Conservation (phyloP, 2,113 vertebrate species). For the Brachionichthys hirsutus region DNA sequence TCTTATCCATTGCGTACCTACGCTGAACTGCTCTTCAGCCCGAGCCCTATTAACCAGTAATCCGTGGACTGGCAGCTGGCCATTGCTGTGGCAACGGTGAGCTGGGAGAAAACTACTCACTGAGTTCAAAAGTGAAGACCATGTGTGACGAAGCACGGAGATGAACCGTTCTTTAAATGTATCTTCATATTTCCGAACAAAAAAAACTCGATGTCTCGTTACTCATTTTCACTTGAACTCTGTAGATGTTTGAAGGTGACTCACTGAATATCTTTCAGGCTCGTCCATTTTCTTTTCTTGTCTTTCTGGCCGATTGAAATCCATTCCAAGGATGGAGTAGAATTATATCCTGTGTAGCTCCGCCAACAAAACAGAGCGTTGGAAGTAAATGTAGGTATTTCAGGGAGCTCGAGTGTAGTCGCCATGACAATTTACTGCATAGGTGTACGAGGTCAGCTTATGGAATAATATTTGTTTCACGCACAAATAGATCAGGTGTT, state of each 20-base stretch:
- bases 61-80: conserved; percentile 77
- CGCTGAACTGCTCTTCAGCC: conserved; percentile 76
- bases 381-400: conserved; percentile 17
- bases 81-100: conserved; percentile 80
- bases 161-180: conserved; percentile 49
- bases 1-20: conserved; percentile 72
- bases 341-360: conserved; percentile 39
- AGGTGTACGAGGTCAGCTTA: neutral
- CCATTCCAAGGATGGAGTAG: conserved; percentile 41
- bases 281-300: conserved; percentile 13
- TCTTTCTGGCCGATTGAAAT: conserved; percentile 19
- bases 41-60: conserved; percentile 79
- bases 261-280: conserved; percentile 22
- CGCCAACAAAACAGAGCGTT: neutral
- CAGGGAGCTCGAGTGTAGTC: neutral
- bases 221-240: conserved; percentile 28
- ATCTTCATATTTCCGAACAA: conserved; percentile 37
- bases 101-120: conserved; percentile 68
- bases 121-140: conserved; percentile 78
- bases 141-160: conserved; percentile 66
- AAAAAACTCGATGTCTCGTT: conserved; percentile 17
- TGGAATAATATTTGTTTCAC: neutral
- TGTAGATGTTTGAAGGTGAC: conserved; percentile 25
- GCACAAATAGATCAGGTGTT: neutral
- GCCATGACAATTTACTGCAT: neutral